Evolutionary conservation across 2,888 invertebrate species (phyloP).

Genomic region (Drosophila diplacantha): DNA sequence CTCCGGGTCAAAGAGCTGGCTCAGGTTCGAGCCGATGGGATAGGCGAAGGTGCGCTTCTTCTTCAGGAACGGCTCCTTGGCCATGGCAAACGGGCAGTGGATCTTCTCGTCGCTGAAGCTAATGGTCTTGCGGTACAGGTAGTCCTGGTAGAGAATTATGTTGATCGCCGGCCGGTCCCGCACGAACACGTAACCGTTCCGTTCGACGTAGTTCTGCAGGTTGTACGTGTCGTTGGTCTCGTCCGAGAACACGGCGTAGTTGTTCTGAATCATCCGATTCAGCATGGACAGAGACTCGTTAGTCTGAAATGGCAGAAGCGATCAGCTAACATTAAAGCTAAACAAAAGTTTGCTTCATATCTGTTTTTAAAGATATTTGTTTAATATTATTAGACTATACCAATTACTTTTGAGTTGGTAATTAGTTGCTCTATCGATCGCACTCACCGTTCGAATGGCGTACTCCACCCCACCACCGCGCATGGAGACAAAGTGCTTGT

Average conservation of each 20-base stretch:
- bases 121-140: conserved; percentile 81
- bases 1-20: conserved; percentile 83
- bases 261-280: conserved; percentile 72
- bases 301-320: conserved; percentile 52
- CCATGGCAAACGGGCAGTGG: conserved; percentile 87
- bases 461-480: conserved; percentile 85
- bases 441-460: conserved; percentile 81
- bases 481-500: conserved; percentile 84
- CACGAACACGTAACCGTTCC: conserved; percentile 81
- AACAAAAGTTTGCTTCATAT: background rate
- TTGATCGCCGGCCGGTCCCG: conserved; percentile 85
- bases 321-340: background rate
- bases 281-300: conserved; percentile 75
- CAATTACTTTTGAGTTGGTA: background rate
- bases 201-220: conserved; percentile 78
- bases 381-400: background rate
- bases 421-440: background rate
- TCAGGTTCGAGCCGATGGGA: conserved; percentile 81
- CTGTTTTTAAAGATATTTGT: background rate
- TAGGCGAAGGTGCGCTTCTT: conserved; percentile 86
- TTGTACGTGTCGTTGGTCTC: conserved; percentile 76
- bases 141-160: conserved; percentile 84
- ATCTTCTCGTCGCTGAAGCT: conserved; percentile 80
- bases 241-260: conserved; percentile 74
- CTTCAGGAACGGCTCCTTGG: conserved; percentile 83